Percentiles rank a stretch among this genome's conserved stretches.
Evolutionary conservation across 2,797 vertebrate species (phyloP).

Genomic region (Microchirus variegatus): DNA sequence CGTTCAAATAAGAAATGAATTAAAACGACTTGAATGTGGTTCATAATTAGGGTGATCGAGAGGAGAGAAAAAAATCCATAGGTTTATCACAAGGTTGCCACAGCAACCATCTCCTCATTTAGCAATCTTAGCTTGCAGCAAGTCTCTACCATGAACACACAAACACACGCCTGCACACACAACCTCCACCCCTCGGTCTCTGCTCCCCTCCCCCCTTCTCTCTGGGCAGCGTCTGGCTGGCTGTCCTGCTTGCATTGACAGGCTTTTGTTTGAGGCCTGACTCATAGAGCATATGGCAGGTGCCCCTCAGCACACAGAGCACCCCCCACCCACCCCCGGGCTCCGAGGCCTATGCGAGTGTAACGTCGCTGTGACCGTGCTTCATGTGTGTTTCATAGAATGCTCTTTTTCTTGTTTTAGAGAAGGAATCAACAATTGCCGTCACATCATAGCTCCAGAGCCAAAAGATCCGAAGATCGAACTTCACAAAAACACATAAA

Average conservation of each 20-base stretch:
- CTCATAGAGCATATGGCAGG: constrained; percentile 83
- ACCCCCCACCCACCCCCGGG: constrained; percentile 58
- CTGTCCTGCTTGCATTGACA: constrained; percentile 70
- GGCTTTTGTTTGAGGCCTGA: constrained; percentile 81
- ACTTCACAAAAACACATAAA: constrained; percentile 3
- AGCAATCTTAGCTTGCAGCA: constrained; percentile 41
- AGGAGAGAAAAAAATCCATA: constrained; percentile 23
- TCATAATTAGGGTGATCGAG: constrained; percentile 40
- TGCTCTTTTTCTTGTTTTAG: constrained; percentile 36
- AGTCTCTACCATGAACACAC: constrained; percentile 31
- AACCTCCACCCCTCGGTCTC: constrained; percentile 47
- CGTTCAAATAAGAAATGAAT: constrained; percentile 17
- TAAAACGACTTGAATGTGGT: constrained; percentile 21
- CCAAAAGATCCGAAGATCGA: neutral
- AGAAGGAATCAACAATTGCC: constrained; percentile 24
- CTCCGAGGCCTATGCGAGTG: constrained; percentile 45
- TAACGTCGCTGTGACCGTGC: constrained; percentile 28
- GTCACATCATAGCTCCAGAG: neutral
- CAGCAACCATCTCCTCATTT: constrained; percentile 52
- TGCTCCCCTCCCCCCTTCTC: constrained; percentile 76
- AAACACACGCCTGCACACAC: constrained; percentile 31
- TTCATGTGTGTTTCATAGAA: constrained; percentile 37
- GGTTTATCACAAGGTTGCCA: constrained; percentile 52
- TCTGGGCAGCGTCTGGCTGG: constrained; percentile 58
- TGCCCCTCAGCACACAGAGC: constrained; percentile 77